Evolutionary conservation across 2,113 vertebrate species (phyloP).

Genomic region (Phalacrocorax pelagicus): DNA sequence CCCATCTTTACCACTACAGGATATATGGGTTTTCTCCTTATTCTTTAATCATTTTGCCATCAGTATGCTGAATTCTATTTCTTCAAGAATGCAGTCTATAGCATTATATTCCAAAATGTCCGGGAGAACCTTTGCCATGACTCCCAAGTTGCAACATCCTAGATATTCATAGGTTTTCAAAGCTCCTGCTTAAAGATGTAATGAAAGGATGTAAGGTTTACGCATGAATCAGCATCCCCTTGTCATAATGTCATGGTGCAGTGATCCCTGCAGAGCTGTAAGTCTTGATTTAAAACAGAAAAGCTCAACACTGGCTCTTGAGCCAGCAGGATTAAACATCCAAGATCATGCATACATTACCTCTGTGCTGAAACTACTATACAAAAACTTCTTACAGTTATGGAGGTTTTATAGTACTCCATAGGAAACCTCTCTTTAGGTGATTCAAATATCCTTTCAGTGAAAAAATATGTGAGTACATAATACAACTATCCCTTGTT

Average conservation of each 20-base stretch:
- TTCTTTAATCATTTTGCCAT: not conserved
- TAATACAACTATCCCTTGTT: not conserved
- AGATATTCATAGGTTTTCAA: constrained; percentile 13
- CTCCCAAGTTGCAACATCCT: not conserved
- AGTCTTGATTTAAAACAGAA: constrained; percentile 56
- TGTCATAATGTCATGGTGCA: constrained; percentile 65
- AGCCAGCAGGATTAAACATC: constrained; percentile 31
- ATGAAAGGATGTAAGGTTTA: constrained; percentile 37
- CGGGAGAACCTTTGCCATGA: not conserved
- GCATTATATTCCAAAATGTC: not conserved
- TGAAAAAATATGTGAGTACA: not conserved
- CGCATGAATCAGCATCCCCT: constrained; percentile 72
- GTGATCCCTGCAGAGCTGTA: constrained; percentile 62
- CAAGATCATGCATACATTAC: not conserved
- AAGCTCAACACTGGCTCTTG: constrained; percentile 4
- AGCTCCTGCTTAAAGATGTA: constrained; percentile 19
- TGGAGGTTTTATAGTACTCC: not conserved
- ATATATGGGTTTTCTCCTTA: not conserved
- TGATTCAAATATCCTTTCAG: not conserved
- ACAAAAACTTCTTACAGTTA: not conserved
- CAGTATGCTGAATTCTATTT: not conserved
- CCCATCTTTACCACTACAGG: not conserved
- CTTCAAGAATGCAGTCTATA: not conserved
- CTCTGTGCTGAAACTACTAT: not conserved
- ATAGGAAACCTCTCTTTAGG: not conserved